A percentile compares a stretch with the other conserved stretches of the same genome.
phyloP scores from a whole-genome alignment of 2,797 vertebrate species.

The Myotis daubentonii region DNA sequence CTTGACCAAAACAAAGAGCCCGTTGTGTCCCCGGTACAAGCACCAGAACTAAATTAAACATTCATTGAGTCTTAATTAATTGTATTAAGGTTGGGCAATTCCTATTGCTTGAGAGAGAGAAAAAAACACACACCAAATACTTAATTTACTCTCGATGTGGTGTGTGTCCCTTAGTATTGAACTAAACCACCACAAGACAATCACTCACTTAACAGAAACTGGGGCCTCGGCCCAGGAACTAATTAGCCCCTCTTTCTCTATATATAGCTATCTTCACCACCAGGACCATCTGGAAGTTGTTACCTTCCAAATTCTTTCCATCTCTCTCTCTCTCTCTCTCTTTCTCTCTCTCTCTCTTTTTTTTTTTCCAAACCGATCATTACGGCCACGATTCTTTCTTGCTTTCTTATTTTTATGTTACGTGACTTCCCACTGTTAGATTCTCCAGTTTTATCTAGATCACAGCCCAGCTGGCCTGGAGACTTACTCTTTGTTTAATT shows the following conservation, averaged over 20 bases:
- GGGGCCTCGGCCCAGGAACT: conserved; percentile 79
- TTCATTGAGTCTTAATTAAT: conserved; percentile 81
- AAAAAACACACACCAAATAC: conserved; percentile 49
- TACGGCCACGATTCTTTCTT: conserved; percentile 66
- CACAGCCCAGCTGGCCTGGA: not conserved
- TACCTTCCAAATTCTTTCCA: conserved; percentile 83
- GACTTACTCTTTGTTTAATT: conserved; percentile 58
- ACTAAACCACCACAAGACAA: conserved; percentile 77
- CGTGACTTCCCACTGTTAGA: conserved; percentile 66
- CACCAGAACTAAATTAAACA: conserved; percentile 76
- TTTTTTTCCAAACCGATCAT: conserved; percentile 70
- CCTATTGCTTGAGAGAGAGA: conserved; percentile 34
- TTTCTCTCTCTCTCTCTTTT: conserved; percentile 49
- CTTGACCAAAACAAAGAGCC: conserved; percentile 70
- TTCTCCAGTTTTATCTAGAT: conserved; percentile 55
- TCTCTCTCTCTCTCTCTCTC: conserved; percentile 45
- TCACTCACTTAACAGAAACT: conserved; percentile 79
- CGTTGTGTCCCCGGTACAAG: conserved; percentile 73
- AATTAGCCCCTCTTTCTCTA: conserved; percentile 78
- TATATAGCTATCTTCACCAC: conserved; percentile 74
- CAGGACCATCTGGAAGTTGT: conserved; percentile 74
- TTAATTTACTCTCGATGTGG: conserved; percentile 77
- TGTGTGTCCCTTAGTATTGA: conserved; percentile 58
- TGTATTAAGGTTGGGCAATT: conserved; percentile 74
- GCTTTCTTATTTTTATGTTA: conserved; percentile 73